Base-by-base conservation (phyloP, 2,888 invertebrate genomes). In the Calliphora vomitoria region DNA sequence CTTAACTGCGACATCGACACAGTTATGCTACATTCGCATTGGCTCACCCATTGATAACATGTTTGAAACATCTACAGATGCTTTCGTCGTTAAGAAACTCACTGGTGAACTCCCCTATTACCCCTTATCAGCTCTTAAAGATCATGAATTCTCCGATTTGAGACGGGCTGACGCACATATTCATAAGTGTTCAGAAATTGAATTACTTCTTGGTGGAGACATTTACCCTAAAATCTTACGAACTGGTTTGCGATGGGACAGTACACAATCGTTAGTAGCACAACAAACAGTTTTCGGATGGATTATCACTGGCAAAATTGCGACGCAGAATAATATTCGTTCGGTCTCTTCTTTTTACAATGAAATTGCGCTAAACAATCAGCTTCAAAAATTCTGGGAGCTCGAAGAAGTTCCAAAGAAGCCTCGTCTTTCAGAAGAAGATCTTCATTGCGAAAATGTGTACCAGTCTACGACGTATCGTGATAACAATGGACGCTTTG, bases 281-380 rank as follows among this genome's bases (percentile, higher is more conserved):
- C 60, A 60, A 60, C 60, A 31, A 31, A 60, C 60, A 31, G 60
- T 31, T 15, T 60, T 60, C 13, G 60, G 60, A 4, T 58, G 58
- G 58, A 58, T 58, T 2, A 13, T 58, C 10, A 58, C 60, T 11
- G 60, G 60, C 0, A 60, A 5, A 60, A 35, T 60, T 3, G 4
- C 31, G 13, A 31, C 25, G 4, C 1, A 1, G 1, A 5, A 2
- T 31, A 6, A 15, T 15, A 31, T 31, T 15, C 13, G 11, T 4
- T 60, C 31, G 4, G 25, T 60, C 4, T 20, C 25, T 13, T 60
- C 58, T 4, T 60, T 25, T 1, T 60, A 5, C 13, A 60, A 60
- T 6, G 25, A 60, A 31, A 10, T 60, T 4, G 25, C 31, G 11
- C 13, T 60, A 3, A 31, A 60, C 25, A 31, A 25, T 13, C 60